Evolutionary conservation across 1,140 invertebrate genomes (phyloP), one percentile per base, ranked within the genome.

Genomic region (Lucilia sericata): DNA sequence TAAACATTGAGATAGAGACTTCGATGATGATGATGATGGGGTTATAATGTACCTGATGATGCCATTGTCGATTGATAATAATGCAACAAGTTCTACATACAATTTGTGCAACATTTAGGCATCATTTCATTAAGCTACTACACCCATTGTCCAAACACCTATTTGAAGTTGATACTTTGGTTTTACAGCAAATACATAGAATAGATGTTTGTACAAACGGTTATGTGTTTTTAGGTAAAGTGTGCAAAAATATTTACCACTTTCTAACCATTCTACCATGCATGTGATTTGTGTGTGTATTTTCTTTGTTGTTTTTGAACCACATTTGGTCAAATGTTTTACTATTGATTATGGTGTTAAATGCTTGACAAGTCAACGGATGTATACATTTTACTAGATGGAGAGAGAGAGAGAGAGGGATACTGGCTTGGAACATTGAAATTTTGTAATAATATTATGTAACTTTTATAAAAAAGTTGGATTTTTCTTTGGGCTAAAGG

Each of bases 281-380:
- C 3, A 30, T 30, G 25, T 30, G 25, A 30, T 30, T 70, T 70
- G 5, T 25, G 21, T 70, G 65, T 70, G 19, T 70, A 12, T 21
- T 14, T 60, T 60, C 42, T 60, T 14, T n/a, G 55, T 60, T 60
- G 5, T 60, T 30, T 30, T 17, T 70, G n/a, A 60, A 70, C 65
- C 65, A 70, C 65, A 70, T 21, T 21, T 70, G 65, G 65, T 70
- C 65, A 70, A 70, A 70, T 70, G 65, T 70, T 70, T 21, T 19
- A 25, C 65, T 70, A 70, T 70, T 70, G 65, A 70, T 70, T 70
- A 70, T 70, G n/a, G 65, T 70, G 65, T 70, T 70, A 70, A 70
- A 70, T 19, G 65, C 65, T 70, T 70, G 65, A 70, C 65, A 21
- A 70, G 55, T 70, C 19, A 70, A 70, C 19, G 65, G n/a, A 19